Percentiles rank a stretch among this genome's conserved stretches.
phyloP scores from a whole-genome alignment of 2,888 invertebrate species.

The Coleophora flavipennella region DNA sequence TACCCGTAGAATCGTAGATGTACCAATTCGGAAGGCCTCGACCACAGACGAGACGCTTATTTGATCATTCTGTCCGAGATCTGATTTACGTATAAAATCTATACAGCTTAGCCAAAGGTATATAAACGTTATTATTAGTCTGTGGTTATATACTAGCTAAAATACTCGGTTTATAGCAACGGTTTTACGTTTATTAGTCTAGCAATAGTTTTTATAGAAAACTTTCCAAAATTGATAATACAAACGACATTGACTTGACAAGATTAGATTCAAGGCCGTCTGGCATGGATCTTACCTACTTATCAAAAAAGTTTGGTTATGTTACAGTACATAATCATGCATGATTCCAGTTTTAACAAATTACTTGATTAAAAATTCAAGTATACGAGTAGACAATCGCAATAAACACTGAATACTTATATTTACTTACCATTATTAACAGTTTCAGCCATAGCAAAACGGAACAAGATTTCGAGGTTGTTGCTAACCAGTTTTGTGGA shows the following conservation, averaged over 20 bases:
- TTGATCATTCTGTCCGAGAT: too few species aligned
- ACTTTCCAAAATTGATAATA: slow-evolving; percentile 43
- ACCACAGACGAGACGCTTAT: too few species aligned
- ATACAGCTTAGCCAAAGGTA: too few species aligned
- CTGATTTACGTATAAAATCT: too few species aligned
- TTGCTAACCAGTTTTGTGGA: slow-evolving; percentile 17
- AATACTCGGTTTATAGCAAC: too few species aligned
- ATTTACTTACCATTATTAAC: slow-evolving; percentile 10
- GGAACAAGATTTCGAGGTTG: slow-evolving; percentile 16
- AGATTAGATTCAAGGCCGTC: slow-evolving; percentile 71
- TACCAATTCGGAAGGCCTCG: too few species aligned
- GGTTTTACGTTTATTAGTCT: too few species aligned
- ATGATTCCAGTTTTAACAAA: background rate
- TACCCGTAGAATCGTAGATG: too few species aligned
- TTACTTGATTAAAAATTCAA: background rate
- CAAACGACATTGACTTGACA: slow-evolving; percentile 63
- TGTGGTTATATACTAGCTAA: too few species aligned
- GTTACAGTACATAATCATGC: slow-evolving; percentile 14
- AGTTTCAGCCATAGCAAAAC: slow-evolving; percentile 18
- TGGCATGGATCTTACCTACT: slow-evolving; percentile 13
- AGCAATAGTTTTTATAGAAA: slow-evolving; percentile 1
- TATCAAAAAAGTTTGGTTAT: slow-evolving; percentile 55
- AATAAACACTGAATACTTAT: too few species aligned
- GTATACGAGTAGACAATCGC: too few species aligned
- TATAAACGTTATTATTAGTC: too few species aligned